These are phyloP conservation scores for Sula dactylatra DNA, from an alignment of 2,113 vertebrate genomes.

Conservation along the genomic window DNA sequence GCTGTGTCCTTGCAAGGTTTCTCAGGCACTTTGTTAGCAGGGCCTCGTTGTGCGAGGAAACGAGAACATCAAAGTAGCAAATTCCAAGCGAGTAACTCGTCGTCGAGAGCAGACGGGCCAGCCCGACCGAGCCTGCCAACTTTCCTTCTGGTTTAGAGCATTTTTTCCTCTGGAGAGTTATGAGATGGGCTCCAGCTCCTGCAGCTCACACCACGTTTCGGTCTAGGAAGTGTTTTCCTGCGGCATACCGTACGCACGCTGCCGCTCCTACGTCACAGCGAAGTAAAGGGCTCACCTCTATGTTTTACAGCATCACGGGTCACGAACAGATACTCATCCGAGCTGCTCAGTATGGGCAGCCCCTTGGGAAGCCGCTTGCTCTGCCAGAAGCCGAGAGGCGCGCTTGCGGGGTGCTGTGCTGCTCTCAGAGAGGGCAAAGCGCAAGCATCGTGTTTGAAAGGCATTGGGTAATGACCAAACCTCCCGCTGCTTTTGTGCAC, in stretches of 20 bases:
- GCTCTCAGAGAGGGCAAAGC: background rate
- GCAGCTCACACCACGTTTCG: background rate
- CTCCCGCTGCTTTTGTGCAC: background rate
- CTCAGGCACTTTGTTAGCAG: background rate
- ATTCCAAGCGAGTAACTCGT: background rate
- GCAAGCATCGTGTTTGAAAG: background rate
- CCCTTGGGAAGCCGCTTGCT: background rate
- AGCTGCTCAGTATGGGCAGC: background rate
- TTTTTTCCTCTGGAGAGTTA: background rate
- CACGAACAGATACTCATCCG: rapidly evolving
- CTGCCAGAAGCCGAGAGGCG: background rate
- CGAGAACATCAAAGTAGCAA: background rate
- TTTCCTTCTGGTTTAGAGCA: background rate
- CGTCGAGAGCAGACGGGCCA: rapidly evolving
- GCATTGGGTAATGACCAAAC: rapidly evolving
- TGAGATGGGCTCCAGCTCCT: background rate
- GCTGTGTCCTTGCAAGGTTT: background rate
- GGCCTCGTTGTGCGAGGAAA: background rate
- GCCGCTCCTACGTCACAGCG: background rate
- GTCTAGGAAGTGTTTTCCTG: background rate
- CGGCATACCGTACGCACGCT: rapidly evolving
- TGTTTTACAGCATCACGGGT: background rate
- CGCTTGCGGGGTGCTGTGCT: rapidly evolving
- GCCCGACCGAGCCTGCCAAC: background rate
- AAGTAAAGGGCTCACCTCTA: background rate